These are phyloP conservation scores for Stomatorhinus ivindoensis DNA, from an alignment of 2,113 vertebrate genomes.

Conservation along the genomic window DNA sequence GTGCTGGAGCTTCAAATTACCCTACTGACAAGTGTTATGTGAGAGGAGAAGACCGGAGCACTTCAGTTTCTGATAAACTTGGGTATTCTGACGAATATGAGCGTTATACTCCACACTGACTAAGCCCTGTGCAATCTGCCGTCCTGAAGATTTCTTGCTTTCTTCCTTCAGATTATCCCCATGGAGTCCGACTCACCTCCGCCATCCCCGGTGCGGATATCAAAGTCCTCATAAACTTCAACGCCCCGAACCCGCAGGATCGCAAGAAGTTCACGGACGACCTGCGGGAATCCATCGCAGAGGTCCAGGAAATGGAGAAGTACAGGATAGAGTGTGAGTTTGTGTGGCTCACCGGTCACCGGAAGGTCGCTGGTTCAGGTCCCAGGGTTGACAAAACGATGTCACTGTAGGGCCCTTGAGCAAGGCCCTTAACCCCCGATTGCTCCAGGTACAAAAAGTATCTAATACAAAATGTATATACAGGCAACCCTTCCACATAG, in stretches of 20 bases:
- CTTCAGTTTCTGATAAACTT: background rate
- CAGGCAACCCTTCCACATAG: no score
- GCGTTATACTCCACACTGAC: background rate
- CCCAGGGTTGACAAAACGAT: background rate
- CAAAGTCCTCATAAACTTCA: conserved; percentile 96
- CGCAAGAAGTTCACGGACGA: conserved; percentile 96
- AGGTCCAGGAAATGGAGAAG: conserved; percentile 98
- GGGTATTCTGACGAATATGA: background rate
- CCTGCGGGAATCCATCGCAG: conserved; percentile 86
- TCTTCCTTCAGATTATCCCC: conserved; percentile 78
- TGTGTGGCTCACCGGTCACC: no score
- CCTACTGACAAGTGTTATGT: background rate
- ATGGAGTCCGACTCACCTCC: conserved; percentile 87
- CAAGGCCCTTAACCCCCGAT: background rate
- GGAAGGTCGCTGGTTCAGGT: background rate
- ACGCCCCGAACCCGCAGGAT: conserved; percentile 96
- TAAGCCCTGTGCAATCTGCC: conserved; percentile 11
- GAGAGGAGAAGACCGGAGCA: background rate
- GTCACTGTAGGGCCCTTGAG: background rate
- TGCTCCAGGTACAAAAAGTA: background rate
- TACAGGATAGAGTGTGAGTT: conserved; percentile 93
- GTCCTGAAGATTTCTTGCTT: background rate
- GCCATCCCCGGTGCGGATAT: conserved; percentile 88
- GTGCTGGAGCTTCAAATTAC: background rate
- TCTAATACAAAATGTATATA: background rate